Evolutionary conservation across 2,888 invertebrate species (phyloP), one percentile per base, ranked within the genome.

Genomic region (Shargacucullia verbasci): DNA sequence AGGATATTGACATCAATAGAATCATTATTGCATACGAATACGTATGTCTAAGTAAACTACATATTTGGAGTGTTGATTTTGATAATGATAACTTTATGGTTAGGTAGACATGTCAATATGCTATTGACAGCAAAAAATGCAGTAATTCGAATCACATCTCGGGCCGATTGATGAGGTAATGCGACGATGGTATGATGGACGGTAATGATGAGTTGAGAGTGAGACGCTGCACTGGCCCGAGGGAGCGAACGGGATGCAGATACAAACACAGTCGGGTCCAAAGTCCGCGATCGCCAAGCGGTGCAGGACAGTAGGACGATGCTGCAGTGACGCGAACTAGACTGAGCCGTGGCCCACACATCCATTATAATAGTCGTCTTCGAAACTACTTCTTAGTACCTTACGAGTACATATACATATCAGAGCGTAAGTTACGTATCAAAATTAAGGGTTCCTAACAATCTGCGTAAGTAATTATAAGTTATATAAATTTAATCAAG

Each of bases 201-300:
- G 76, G 82, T 78, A 82, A 79, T 71, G 69, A 76, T 70, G 70
- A 59, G 71, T 68, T 70, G 79, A 57, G 81, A 82, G 78, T 67
- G 72, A 79, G 79, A 82, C 70, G 67, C 50, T 65, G 53, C 54
- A 46, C 50, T 56, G 60, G 56, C 75, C 70, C 66, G 68, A 73
- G 74, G 71, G 88, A 82, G 83, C 59, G 83, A 91, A 84, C 78
- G 87, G 82, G 91, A 91, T 80, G 81, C 79, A 81, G 75, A 84
- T 85, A 91, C 80, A 86, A 91, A 88, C 87, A 70, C 52, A 89
- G 77, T 81, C 79, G 81, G 82, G 90, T 91, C 86, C 88, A 91
- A 92, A 92, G 91, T 92, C 90, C 91, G 80, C 81, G 76, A 80
- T 73, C 81, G 86, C 78, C 80, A 65, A 82, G 76, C 85, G 49